Conservation (phyloP, 2,113 vertebrate genomes). For the Xenopus borealis region DNA sequence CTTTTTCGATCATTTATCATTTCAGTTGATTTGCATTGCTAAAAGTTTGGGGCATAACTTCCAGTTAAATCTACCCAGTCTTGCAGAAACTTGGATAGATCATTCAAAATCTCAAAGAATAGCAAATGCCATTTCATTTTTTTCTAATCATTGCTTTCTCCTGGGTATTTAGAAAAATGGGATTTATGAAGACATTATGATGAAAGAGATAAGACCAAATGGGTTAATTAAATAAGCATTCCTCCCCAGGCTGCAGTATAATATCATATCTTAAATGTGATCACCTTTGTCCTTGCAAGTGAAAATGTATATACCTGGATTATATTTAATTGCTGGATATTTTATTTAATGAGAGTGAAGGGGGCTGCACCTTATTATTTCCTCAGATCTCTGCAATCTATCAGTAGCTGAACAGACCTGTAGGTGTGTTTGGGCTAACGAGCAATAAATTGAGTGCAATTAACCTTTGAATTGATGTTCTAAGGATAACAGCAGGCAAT, state of each 20-base stretch:
- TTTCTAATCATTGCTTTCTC: too few species aligned
- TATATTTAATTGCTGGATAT: slow-evolving; percentile 26
- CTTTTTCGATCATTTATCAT: too few species aligned
- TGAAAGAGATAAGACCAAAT: background rate
- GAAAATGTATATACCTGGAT: slow-evolving; percentile 18
- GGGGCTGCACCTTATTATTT: slow-evolving; percentile 40
- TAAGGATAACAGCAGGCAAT: slow-evolving; percentile 48
- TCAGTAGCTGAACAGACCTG: slow-evolving; percentile 42
- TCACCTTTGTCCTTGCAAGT: slow-evolving; percentile 14
- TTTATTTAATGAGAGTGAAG: slow-evolving; percentile 35
- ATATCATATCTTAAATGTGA: slow-evolving; percentile 13
- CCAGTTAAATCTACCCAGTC: too few species aligned
- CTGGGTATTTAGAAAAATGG: too few species aligned
- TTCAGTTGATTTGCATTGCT: too few species aligned
- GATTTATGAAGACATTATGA: background rate
- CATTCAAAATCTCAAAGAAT: too few species aligned
- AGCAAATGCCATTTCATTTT: too few species aligned
- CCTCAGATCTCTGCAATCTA: slow-evolving; percentile 36
- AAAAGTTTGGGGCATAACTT: too few species aligned
- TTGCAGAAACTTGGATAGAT: too few species aligned
- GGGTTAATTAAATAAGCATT: slow-evolving; percentile 1
- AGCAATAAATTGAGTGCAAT: slow-evolving; percentile 47
- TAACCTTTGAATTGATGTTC: slow-evolving; percentile 48
- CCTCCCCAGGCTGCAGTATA: background rate
- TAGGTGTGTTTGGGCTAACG: slow-evolving; percentile 48